A percentile compares a stretch with the other conserved stretches of the same genome.
Evolutionary conservation across 2,797 vertebrate genomes (phyloP).

Genomic region (Mormyrus hasselquistii): DNA sequence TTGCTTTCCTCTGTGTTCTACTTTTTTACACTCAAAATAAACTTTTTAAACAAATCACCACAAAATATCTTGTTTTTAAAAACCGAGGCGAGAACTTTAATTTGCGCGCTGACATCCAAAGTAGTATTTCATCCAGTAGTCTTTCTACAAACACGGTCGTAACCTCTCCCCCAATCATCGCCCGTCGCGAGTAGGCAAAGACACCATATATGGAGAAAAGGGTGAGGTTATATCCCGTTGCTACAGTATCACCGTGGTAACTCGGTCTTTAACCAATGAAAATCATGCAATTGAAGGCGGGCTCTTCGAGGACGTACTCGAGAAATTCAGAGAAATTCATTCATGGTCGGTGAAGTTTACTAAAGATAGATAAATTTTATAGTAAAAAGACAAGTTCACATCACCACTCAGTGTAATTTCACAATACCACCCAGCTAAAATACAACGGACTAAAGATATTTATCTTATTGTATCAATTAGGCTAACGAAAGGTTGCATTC

Average conservation of each 20-base stretch:
- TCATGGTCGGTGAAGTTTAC: constrained; percentile 48
- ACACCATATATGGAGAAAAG: constrained; percentile 50
- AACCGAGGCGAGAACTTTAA: constrained; percentile 43
- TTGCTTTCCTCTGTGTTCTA: neutral
- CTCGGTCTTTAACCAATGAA: constrained; percentile 54
- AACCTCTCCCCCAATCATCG: constrained; percentile 54
- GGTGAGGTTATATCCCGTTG: constrained; percentile 53
- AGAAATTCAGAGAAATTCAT: constrained; percentile 52
- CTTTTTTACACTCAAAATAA: constrained; percentile 22
- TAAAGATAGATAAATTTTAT: constrained; percentile 22
- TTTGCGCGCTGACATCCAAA: constrained; percentile 65
- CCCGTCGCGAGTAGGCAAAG: constrained; percentile 35
- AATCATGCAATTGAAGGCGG: constrained; percentile 57
- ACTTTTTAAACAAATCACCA: constrained; percentile 51
- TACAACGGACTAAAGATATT: neutral
- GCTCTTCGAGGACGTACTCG: constrained; percentile 61
- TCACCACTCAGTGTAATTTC: neutral
- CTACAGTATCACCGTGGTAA: constrained; percentile 63
- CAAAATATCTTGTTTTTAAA: constrained; percentile 43
- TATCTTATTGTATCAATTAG: neutral
- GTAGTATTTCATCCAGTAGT: constrained; percentile 33
- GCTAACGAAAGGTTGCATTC: neutral
- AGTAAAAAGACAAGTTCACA: constrained; percentile 24
- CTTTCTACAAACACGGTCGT: constrained; percentile 62
- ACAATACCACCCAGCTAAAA: neutral